Evolutionary conservation across 2,797 vertebrate genomes (phyloP), one percentile per base, ranked within the genome.

Genomic region (Urocyon cinereoargenteus): DNA sequence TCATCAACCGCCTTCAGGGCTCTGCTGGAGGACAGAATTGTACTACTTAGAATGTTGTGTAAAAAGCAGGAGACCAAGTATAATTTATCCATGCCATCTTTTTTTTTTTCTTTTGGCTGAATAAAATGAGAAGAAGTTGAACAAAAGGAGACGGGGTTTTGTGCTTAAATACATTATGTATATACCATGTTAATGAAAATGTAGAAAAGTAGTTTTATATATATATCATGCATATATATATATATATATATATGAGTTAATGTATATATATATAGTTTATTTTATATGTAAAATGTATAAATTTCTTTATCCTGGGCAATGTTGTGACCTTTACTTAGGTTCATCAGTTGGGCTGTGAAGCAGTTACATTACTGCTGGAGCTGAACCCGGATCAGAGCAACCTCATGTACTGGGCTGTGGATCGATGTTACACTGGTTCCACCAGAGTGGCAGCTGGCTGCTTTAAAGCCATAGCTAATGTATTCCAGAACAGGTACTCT

Each of bases 301-400:
- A 34, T 19, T 36, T 75, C 40, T 83, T 8, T 61, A 1, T 59
- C 51, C 45, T 11, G 85, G 64, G n/a, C 36, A 0, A 6, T 77
- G 5, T 16, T 53, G 55, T 36, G 12, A 3, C 22, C 61, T 28
- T 61, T 53, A 0, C 68, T 10, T 26, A 99, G 99, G 99, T 99
- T 98, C 99, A 99, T 97, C 99, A 99, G 98, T 98, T 99, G 97
- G 99, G 99, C 95, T 99, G 99, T 87, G 99, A 99, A 98, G 99
- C 99, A 4, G 99, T 99, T 93, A 99, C 99, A 95, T 98, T 99
- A 96, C 98, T 99, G 97, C 98, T 99, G 98, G 99, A 99, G 98
- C 99, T 99, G 96, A 99, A 99, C 98, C 99, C 99, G 14, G 99
- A 99, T 97, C 99, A 99, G 99, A 99, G 99, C 98, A 99, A 99